Percentiles rank a stretch among this genome's conserved stretches.
These are phyloP conservation scores for Zaprionus inermis DNA, from an alignment of 1,140 invertebrate species.

Conservation along the genomic window DNA sequence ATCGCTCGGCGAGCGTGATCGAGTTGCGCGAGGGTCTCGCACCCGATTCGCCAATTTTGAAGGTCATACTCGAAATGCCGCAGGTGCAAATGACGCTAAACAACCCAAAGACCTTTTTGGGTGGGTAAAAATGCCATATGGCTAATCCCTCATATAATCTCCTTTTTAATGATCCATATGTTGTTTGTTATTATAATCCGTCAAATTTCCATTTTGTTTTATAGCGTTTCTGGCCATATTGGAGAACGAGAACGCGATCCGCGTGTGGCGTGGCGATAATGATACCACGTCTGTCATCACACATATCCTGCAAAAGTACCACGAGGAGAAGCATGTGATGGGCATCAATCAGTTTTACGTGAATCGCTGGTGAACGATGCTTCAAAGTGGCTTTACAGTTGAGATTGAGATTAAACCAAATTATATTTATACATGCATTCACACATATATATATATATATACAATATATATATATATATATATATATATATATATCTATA, in stretches of 20 bases:
- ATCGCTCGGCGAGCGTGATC: conserved; percentile 72
- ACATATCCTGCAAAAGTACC: conserved; percentile 84
- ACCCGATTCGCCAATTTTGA: conserved; percentile 80
- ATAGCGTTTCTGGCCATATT: conserved; percentile 79
- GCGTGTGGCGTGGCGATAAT: conserved; percentile 82
- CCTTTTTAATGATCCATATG: neutral
- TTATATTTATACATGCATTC: conserved; percentile 64
- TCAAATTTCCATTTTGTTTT: neutral
- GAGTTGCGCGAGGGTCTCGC: conserved; percentile 78
- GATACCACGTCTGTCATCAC: conserved; percentile 82
- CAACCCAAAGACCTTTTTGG: conserved; percentile 83
- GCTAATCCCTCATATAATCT: neutral
- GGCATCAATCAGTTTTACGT: conserved; percentile 83
- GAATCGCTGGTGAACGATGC: conserved; percentile 70
- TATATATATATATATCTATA: conserved; percentile 21
- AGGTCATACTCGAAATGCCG: conserved; percentile 80
- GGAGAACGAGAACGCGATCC: conserved; percentile 83
- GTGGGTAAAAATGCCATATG: conserved; percentile 38
- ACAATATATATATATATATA: conserved; percentile 10
- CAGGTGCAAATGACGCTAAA: conserved; percentile 81
- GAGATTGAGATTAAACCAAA: conserved; percentile 70
- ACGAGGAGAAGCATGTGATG: conserved; percentile 84
- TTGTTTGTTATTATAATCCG: neutral
- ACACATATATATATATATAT: conserved; percentile 2
- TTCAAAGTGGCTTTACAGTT: conserved; percentile 67